Conservation (phyloP, 2,797 vertebrate genomes). For the Tadarida brasiliensis region DNA sequence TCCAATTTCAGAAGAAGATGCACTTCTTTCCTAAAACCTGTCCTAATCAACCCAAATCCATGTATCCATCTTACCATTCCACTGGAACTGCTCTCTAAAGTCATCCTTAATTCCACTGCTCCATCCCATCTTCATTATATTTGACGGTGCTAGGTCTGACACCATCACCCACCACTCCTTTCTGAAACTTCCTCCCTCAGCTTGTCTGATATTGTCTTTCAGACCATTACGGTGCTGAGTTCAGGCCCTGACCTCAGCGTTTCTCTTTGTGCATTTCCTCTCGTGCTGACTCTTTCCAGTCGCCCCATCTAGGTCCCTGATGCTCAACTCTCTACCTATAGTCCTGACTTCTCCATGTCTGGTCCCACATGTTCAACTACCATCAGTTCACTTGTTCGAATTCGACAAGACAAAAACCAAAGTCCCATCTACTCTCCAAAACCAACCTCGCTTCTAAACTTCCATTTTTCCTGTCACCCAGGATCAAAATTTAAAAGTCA, state of each 20-base stretch:
- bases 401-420: background rate
- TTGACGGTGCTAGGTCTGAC: background rate
- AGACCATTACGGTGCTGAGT: background rate
- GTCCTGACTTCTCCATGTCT: background rate
- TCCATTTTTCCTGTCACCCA: background rate
- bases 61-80: background rate
- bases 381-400: background rate
- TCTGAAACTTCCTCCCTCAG: background rate
- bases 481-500: slow-evolving; percentile 20
- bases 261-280: background rate
- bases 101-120: background rate
- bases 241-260: background rate
- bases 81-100: background rate
- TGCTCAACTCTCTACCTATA: background rate
- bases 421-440: slow-evolving; percentile 27
- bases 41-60: background rate
- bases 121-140: background rate
- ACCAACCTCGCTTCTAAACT: background rate
- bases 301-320: background rate
- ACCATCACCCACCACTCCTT: no score
- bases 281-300: background rate
- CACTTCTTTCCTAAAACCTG: background rate
- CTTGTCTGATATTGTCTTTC: background rate
- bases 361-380: background rate
- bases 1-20: background rate